Base-by-base conservation (phyloP, 2,888 invertebrate genomes). In the Quadroppia sp. region DNA sequence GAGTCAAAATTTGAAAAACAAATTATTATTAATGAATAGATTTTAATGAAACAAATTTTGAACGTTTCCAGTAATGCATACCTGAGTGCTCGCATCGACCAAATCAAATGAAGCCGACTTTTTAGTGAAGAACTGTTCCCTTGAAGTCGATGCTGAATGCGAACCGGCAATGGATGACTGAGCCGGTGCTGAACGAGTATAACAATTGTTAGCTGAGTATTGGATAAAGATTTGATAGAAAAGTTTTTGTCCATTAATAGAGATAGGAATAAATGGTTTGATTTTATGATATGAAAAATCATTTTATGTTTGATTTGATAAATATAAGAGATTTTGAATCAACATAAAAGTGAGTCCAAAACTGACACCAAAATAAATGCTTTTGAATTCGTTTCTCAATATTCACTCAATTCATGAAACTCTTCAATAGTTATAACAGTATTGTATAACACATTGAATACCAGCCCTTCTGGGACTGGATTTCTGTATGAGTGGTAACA, bases 21-120 rank as follows among this genome's bases (percentile, higher is more conserved):
- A n/a, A n/a, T 45, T 13, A 45, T 45, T 45, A 7, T 17, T 45
- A 17, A 45, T 11, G 3, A 45, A 45, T 13, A 45, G 45, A 17
- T 3, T 45, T 2, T 45, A 7, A 45, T 13, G 17, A n/a, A 48
- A 48, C 20, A n/a, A 48, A 48, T 48, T 6, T 48, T 48, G 4
- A 48, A 20, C 20, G 36, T 28, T 56, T 36, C 9, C 13, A 64
- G n/a, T n/a, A 36, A 67, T 11, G 15, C 0, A 45, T 45, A 77
- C 77, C 71, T 77, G 77, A 61, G 77, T 74, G 64, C 77, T 75
- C 59, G 77, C 77, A 56, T 77, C 77, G 23, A 77, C 77, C 56
- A 74, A 71, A 48, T 71, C 76, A 59, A 72, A 75, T 40, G 75
- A 76, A 3, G 72, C 72, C 9, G 76, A 76, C 48, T 75, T 75